Conservation (phyloP, 35 echinoderm and acorn worm species). For the Hemicentrotus pulcherrimus region DNA sequence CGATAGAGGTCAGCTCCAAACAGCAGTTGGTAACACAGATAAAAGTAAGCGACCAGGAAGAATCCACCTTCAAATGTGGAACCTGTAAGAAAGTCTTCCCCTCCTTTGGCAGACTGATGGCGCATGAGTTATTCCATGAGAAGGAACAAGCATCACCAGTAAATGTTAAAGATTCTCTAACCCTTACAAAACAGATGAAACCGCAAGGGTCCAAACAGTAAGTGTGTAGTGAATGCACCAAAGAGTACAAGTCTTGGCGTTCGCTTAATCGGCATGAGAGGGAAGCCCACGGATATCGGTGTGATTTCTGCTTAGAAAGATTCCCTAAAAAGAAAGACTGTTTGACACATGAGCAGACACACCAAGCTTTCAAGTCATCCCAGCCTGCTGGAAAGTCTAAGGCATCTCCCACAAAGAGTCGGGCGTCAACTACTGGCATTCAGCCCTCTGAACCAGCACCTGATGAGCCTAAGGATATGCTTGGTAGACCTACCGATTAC, state of each 20-base stretch:
- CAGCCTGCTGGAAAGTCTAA: neutral
- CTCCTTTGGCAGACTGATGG: neutral
- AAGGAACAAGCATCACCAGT: neutral
- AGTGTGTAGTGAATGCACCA: neutral
- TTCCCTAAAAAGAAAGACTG: neutral
- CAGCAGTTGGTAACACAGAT: neutral
- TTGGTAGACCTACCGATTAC: neutral
- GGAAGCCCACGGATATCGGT: neutral
- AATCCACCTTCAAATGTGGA: neutral
- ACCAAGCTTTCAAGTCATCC: slow-evolving; percentile 6
- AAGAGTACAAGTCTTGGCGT: neutral
- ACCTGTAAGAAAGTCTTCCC: neutral
- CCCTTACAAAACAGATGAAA: neutral
- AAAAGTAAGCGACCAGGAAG: neutral
- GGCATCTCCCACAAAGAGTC: neutral
- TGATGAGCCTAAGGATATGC: slow-evolving; percentile 6
- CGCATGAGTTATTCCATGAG: slow-evolving; percentile 30
- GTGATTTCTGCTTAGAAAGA: neutral
- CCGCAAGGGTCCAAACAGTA: neutral
- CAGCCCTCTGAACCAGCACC: neutral
- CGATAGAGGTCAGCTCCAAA: neutral
- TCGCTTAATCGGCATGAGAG: slow-evolving; percentile 2
- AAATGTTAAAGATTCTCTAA: neutral
- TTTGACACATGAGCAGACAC: neutral
- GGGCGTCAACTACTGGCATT: neutral